phyloP scores from a whole-genome alignment of 2,888 invertebrate species.

The Campoplex capitator region DNA sequence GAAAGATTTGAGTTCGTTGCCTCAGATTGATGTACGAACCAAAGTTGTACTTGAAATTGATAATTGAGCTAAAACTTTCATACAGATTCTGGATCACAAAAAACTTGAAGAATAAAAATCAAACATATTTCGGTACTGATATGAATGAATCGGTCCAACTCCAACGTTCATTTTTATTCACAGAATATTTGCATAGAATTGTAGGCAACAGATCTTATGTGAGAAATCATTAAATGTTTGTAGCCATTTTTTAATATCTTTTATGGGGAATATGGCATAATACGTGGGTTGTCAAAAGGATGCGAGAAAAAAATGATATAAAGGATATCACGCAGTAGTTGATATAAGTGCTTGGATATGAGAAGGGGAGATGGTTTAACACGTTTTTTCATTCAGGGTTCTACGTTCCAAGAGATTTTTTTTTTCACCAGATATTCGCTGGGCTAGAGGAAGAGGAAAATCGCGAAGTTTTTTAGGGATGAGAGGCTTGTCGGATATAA shows the following conservation, averaged over 20 bases:
- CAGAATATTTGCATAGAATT: neutral
- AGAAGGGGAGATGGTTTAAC: constrained; percentile 76
- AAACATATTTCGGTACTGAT: neutral
- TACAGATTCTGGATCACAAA: neutral
- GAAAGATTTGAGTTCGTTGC: too few species aligned
- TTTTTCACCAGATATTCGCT: constrained; percentile 35
- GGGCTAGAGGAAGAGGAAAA: constrained; percentile 62
- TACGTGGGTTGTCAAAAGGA: constrained; percentile 55
- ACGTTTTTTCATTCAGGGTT: constrained; percentile 80
- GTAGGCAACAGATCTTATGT: neutral
- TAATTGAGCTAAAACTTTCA: neutral
- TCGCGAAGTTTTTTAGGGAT: constrained; percentile 76
- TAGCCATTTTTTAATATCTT: constrained; percentile 60
- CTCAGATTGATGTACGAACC: too few species aligned
- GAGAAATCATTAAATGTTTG: neutral
- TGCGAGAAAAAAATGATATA: constrained; percentile 71
- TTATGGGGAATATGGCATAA: constrained; percentile 30
- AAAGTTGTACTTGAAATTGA: too few species aligned
- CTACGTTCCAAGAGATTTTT: constrained; percentile 55
- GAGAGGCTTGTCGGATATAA: constrained; percentile 80
- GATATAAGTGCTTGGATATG: constrained; percentile 81
- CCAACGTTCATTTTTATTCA: neutral
- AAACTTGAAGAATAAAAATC: neutral
- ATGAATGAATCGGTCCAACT: neutral
- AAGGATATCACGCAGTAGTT: constrained; percentile 79